phyloP scores from a whole-genome alignment of 1,140 invertebrate genomes.

The Drosophila suzukii region DNA sequence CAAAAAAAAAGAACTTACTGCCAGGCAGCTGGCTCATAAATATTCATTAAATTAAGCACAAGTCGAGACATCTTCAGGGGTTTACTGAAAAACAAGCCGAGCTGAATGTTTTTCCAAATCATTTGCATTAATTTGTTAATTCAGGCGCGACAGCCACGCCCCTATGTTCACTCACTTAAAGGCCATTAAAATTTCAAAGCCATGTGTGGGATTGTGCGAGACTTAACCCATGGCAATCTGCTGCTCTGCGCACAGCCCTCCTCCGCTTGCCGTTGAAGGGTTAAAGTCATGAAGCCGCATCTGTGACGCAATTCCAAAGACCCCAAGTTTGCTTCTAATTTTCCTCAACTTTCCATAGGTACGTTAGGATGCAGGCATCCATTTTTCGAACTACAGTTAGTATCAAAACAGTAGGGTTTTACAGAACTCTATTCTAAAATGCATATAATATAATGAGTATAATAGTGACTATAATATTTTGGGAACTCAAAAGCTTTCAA shows the following conservation, averaged over 20 bases:
- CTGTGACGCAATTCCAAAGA: slow-evolving; percentile 45
- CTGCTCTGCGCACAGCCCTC: background rate
- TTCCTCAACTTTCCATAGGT: slow-evolving; percentile 36
- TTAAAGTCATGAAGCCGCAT: slow-evolving; percentile 33
- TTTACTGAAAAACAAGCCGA: background rate
- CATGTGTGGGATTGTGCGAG: slow-evolving; percentile 9
- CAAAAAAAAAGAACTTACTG: slow-evolving; percentile 21
- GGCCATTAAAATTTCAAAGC: slow-evolving; percentile 72
- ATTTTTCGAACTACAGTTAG: slow-evolving; percentile 15
- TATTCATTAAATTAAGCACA: slow-evolving; percentile 68
- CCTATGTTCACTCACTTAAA: slow-evolving; percentile 55
- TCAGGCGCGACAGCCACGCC: slow-evolving; percentile 73
- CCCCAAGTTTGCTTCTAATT: slow-evolving; percentile 51
- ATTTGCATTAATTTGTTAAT: slow-evolving; percentile 83
- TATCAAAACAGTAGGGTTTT: background rate
- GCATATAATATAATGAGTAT: no score
- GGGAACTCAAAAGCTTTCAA: no score
- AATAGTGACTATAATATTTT: no score
- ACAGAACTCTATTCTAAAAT: background rate
- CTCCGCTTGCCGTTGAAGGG: slow-evolving; percentile 2
- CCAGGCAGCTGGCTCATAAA: slow-evolving; percentile 54
- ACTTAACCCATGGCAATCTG: slow-evolving; percentile 19
- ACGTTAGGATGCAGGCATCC: background rate
- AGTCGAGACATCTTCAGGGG: slow-evolving; percentile 34
- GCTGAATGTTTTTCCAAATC: slow-evolving; percentile 35